These are phyloP conservation scores for Brachionus rotundiformis DNA, from an alignment of 1,140 invertebrate genomes.

Conservation along the genomic window DNA sequence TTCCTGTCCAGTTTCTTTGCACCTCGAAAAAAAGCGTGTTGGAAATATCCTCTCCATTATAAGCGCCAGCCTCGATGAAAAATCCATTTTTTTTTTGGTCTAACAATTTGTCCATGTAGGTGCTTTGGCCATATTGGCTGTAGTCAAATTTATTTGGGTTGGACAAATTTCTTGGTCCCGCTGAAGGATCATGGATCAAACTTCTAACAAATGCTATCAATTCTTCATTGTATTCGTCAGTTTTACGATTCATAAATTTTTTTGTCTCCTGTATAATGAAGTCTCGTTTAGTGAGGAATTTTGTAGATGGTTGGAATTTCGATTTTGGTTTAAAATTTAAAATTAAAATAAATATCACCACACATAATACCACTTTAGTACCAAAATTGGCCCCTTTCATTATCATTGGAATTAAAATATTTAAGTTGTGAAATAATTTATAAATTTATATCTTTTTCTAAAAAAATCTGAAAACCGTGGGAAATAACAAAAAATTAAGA, in stretches of 20 bases:
- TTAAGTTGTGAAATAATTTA: too few species aligned
- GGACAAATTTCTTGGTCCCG: not conserved
- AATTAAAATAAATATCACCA: not conserved
- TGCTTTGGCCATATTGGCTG: conserved; percentile 46
- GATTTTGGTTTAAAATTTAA: not conserved
- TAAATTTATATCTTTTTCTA: too few species aligned
- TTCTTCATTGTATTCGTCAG: not conserved
- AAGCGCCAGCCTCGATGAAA: conserved; percentile 69
- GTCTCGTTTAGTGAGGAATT: not conserved
- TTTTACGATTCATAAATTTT: not conserved
- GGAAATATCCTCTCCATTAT: conserved; percentile 67
- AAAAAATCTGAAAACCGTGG: too few species aligned
- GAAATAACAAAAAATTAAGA: too few species aligned
- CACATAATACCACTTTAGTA: not conserved
- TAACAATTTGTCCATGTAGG: conserved; percentile 53
- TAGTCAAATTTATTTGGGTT: not conserved
- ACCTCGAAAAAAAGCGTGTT: conserved; percentile 72
- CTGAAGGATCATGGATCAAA: not conserved
- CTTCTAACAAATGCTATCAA: conserved; percentile 5
- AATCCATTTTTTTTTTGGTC: conserved; percentile 54
- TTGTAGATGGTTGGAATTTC: not conserved
- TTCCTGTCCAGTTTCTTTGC: conserved; percentile 72
- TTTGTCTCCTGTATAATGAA: not conserved
- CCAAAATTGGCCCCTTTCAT: not conserved
- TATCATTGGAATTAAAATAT: too few species aligned